phyloP scores from a whole-genome alignment of 2,113 vertebrate species.

The Lutjanus erythropterus region DNA sequence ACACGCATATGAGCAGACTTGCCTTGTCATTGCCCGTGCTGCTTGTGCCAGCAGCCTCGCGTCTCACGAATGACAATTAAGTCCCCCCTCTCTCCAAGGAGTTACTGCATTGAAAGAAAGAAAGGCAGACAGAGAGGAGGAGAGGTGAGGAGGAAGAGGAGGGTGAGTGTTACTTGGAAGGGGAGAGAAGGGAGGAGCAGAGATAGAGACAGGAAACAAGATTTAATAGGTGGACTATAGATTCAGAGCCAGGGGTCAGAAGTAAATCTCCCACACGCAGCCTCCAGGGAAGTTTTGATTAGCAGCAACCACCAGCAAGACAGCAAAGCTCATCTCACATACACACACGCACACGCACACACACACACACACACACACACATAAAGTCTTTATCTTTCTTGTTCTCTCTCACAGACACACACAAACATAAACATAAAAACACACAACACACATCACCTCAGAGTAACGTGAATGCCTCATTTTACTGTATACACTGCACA shows the following conservation, averaged over 20 bases:
- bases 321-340: conserved; percentile 53
- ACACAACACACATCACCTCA: conserved; percentile 82
- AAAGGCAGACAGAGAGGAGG: not conserved
- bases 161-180: not conserved
- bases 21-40: conserved; percentile 71
- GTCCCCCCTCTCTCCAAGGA: conserved; percentile 68
- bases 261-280: conserved; percentile 54
- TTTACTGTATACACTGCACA: conserved; percentile 80
- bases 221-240: conserved; percentile 56
- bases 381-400: no score
- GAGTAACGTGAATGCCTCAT: conserved; percentile 86
- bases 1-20: conserved; percentile 59
- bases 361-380: conserved; percentile 3
- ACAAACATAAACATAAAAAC: conserved; percentile 54
- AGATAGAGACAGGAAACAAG: conserved; percentile 37
- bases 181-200: conserved; percentile 1
- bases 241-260: conserved; percentile 57
- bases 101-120: conserved; percentile 38
- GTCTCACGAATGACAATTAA: conserved; percentile 75
- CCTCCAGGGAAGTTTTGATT: conserved; percentile 53
- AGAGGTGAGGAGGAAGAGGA: not conserved
- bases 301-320: conserved; percentile 56
- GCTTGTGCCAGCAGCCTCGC: conserved; percentile 56
- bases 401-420: conserved; percentile 24
- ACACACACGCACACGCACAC: conserved; percentile 40